Evolutionary conservation across 2,888 invertebrate genomes (phyloP), one percentile per base, ranked within the genome.

Genomic region (Pristionchus exspectatus): DNA sequence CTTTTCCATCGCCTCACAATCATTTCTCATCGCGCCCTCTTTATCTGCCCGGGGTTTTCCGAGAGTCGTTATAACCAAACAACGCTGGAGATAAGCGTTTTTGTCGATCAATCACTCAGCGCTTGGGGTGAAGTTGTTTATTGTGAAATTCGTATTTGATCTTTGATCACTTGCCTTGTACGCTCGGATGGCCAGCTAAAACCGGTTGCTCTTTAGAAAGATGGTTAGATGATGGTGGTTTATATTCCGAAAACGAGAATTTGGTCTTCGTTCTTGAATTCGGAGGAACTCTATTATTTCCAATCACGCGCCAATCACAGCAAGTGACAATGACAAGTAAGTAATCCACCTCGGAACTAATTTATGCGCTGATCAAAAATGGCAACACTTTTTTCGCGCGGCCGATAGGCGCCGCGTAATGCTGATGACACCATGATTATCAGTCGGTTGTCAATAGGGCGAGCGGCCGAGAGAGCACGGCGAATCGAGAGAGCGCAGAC

Each of bases 351-450:
- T 21, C 24, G 59, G 59, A 21, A 21, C 59, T 21, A 21, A 59
- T 59, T 21, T 12, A 14, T 21, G 59, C 18, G 1, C 21, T 14
- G 12, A 2, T 4, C 59, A 77, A 77, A 77, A 77, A 77, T 0
- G 50, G 77, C 77, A 77, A 77, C 77, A 44, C 77, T 44, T n/a
- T 33, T 50, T 38, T 38, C 16, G 12, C 9, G 9, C 9, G 44
- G 30, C 21, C 38, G 77, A 77, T 44, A 44, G 74, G 44, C 77
- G 44, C 44, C 77, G n/a, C 38, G 21, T 77, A 77, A 77, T 77
- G 38, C 77, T 77, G 77, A 77, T 77, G 77, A 77, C 77, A 77
- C 77, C 77, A n/a, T 44, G 5, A 44, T 77, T 77, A 77, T 77
- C 77, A 77, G 77, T 44, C 50, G 77, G n/a, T 24, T 77, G 77